These are phyloP conservation scores for Calameuta filiformis DNA, from an alignment of 2,888 invertebrate species.

Conservation along the genomic window DNA sequence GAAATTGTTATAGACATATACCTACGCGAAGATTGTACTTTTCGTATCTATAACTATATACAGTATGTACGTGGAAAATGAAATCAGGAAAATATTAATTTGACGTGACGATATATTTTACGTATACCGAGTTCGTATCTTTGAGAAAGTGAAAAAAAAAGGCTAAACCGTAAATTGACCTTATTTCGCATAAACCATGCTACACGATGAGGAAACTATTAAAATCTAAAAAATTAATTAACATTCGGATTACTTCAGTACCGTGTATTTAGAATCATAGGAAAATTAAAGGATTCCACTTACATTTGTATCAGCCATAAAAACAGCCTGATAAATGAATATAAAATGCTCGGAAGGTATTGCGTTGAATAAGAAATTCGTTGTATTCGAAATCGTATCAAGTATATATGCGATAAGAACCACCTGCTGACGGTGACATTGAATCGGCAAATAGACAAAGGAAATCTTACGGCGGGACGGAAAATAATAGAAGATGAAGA, in stretches of 20 bases:
- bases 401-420: not conserved
- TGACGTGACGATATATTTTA: not conserved
- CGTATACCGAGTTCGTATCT: not conserved
- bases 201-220: too few relatives aligned
- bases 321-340: too few relatives aligned
- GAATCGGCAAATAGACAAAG: conserved; percentile 2
- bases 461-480: not conserved
- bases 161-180: not conserved
- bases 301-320: too few relatives aligned
- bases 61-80: not conserved
- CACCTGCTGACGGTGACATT: not conserved
- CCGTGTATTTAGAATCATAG: too few relatives aligned
- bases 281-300: too few relatives aligned
- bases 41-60: not conserved
- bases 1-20: conserved; percentile 12
- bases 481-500: conserved; percentile 5
- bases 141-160: not conserved
- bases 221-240: too few relatives aligned
- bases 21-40: not conserved
- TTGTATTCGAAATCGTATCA: not conserved
- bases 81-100: not conserved
- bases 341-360: not conserved
- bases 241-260: too few relatives aligned
- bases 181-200: not conserved
- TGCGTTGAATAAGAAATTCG: not conserved